A percentile compares a stretch with the other conserved stretches of the same genome.
Conservation (phyloP, 1,140 invertebrate genomes). For the Procambarus virginalis region DNA sequence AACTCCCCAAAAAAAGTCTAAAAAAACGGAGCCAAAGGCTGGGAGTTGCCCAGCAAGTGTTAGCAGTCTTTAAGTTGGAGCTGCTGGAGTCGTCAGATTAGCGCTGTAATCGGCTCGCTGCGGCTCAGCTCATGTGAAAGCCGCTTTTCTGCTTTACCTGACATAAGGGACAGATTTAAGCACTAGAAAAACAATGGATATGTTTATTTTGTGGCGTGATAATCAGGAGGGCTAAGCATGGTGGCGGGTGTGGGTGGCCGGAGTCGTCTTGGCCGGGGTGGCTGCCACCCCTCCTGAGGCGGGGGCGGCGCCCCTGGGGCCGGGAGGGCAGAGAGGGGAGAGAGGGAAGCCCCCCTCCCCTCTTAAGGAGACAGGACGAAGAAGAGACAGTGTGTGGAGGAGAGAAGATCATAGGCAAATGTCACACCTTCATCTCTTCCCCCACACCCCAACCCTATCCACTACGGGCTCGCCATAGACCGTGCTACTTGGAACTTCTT, state of each 20-base stretch:
- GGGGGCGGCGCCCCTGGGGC: background rate
- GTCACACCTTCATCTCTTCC: no score
- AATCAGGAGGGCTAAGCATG: conserved; percentile 6
- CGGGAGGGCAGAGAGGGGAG: no score
- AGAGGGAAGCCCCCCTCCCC: no score
- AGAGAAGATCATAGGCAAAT: no score
- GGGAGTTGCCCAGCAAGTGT: background rate
- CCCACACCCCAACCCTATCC: no score
- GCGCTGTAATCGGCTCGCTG: conserved; percentile 34
- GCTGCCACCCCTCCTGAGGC: background rate
- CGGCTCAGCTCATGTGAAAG: conserved; percentile 24
- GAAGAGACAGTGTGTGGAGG: no score
- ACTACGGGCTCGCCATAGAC: no score
- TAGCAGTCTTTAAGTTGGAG: conserved; percentile 24
- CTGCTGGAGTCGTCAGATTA: conserved; percentile 41
- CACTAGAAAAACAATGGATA: conserved; percentile 34
- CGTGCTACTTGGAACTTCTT: no score
- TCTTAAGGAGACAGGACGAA: no score
- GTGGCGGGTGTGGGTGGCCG: background rate
- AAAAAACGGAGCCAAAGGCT: no score
- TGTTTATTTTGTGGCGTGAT: conserved; percentile 36
- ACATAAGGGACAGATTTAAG: conserved; percentile 47
- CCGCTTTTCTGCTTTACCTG: conserved; percentile 42
- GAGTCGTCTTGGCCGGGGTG: background rate
- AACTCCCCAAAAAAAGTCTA: no score